Evolutionary conservation across 2,113 vertebrate genomes (phyloP).

Genomic region (Tyto alba): DNA sequence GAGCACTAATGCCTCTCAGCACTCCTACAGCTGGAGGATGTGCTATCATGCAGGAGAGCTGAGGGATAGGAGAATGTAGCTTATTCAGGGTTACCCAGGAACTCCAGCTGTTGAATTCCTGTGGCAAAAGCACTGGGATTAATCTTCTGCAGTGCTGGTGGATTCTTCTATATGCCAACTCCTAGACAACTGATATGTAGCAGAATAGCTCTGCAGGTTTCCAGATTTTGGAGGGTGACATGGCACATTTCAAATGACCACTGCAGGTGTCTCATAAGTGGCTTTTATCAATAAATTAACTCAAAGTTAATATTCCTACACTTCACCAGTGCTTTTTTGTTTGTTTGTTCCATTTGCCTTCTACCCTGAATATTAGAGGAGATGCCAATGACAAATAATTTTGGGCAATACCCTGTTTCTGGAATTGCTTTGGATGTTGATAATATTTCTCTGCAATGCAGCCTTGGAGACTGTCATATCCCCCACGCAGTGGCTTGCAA

Average conservation of each 20-base stretch:
- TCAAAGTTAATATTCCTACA: background rate
- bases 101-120: background rate
- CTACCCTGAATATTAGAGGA: background rate
- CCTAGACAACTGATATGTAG: background rate
- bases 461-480: background rate
- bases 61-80: background rate
- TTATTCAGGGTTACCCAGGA: background rate
- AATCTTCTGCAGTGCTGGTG: background rate
- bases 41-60: background rate
- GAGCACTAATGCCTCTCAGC: background rate
- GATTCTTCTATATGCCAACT: background rate
- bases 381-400: background rate
- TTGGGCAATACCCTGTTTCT: background rate
- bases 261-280: background rate
- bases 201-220: background rate
- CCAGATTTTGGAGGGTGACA: background rate
- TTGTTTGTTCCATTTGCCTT: background rate
- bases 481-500: background rate
- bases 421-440: background rate
- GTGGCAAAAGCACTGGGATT: background rate
- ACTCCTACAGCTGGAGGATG: background rate
- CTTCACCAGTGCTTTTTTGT: background rate
- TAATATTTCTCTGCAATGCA: background rate
- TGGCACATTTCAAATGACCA: background rate
- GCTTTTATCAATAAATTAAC: background rate